A percentile compares a stretch with the other conserved stretches of the same genome.
phyloP scores from a whole-genome alignment of 2,888 invertebrate species.

The Ornithoptera priamus region DNA sequence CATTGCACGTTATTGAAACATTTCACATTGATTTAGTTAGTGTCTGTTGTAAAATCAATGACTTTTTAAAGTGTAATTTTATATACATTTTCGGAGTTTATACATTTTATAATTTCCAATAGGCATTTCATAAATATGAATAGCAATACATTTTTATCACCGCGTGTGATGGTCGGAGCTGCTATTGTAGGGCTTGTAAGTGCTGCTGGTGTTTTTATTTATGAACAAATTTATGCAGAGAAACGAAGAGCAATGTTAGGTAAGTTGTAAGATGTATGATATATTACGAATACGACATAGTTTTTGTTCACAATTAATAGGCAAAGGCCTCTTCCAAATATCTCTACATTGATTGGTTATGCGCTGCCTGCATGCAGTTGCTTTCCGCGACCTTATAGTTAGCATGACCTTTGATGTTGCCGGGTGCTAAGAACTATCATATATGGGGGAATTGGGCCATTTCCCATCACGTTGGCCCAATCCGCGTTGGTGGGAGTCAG shows the following conservation, averaged over 20 bases:
- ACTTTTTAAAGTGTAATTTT: slow-evolving; percentile 2
- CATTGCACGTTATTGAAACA: slow-evolving; percentile 3
- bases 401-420: too few relatives aligned
- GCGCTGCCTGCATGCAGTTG: too few relatives aligned
- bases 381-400: too few relatives aligned
- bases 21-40: slow-evolving; percentile 5
- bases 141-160: slow-evolving; percentile 42
- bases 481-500: too few relatives aligned
- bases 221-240: slow-evolving; percentile 73
- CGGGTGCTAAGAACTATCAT: too few relatives aligned
- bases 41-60: background rate
- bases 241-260: slow-evolving; percentile 70
- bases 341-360: too few relatives aligned
- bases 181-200: slow-evolving; percentile 74
- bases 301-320: too few relatives aligned
- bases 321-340: too few relatives aligned
- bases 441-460: too few relatives aligned
- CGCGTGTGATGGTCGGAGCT: slow-evolving; percentile 68
- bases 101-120: background rate
- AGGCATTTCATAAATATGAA: slow-evolving; percentile 9
- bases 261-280: slow-evolving; percentile 41
- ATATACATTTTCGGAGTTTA: background rate
- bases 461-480: too few relatives aligned
- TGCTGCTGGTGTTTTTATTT: slow-evolving; percentile 73
- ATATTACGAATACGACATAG: background rate